Evolutionary conservation across 2,113 vertebrate genomes (phyloP), one percentile per base, ranked within the genome.

Genomic region (Oxygymnocypris stewartii): DNA sequence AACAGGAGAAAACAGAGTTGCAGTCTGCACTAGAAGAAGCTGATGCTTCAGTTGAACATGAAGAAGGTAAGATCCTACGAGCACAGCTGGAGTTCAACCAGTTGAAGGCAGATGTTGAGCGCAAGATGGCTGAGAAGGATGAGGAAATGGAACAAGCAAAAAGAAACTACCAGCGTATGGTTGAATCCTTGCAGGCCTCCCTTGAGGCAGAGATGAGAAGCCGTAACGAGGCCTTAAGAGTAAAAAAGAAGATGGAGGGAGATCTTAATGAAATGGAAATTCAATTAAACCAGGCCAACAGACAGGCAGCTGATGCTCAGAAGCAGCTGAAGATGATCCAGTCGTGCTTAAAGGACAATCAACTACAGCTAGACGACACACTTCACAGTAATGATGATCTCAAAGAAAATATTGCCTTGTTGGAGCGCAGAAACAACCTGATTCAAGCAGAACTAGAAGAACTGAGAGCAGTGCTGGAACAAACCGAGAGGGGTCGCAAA

Each of bases 1-100:
- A 98, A 0, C 95, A 96, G 0, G 97, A 98, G 91, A 97, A 96
- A 84, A 3, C 94, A 3, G 97, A 98, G 88, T 93, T 99, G 0
- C 97, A 99, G 80, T 94, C 96, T 0, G 97, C 96, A 0, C 93
- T 99, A 65, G 97, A 99, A 87, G 97, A 99, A 88, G 97, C 96
- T 0, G 97, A 98, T 94, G 97, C 96, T 61, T 97, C 97, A 0
- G 90, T 96, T 88, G 96, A 97, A 84, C 96, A 96, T 0, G 96
- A 97, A 79, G 96, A 96, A 23, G 95, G 96, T 7, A 96, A 97
- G 91, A 96, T 96, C 89, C 88, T 97, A 42, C 84, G 95, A 47
- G 93, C 94, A 0, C 96, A 97, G 89, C 90, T 97, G 86, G 96
- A 97, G 91, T 93, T 96, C 84, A 95, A 92, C 90, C 96, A 96